Base-by-base conservation (phyloP, 2,888 invertebrate genomes). In the Megastigmus dorsalis region DNA sequence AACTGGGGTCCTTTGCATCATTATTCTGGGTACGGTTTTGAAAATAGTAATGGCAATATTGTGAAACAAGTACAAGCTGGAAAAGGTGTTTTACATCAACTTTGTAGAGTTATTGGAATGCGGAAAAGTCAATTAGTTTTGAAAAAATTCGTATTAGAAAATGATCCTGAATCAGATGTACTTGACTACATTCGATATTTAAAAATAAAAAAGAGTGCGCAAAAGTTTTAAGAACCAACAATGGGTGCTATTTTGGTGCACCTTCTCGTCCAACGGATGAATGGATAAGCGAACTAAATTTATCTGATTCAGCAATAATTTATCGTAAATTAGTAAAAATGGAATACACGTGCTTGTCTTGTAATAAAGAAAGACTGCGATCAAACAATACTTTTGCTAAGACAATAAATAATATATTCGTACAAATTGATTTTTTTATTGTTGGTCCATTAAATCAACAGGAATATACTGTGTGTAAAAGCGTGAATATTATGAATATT, bases 1-100 rank as follows among this genome's bases (percentile, higher is more conserved):
- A 71, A 79, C 50, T 80, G 78, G 77, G 79, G 79, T 15, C 79
- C 79, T 18, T 28, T 79, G 2, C 75, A 73, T 77, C 63, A 67
- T 2, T 77, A 78, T 33, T 76, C 66, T 65, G 72, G 75, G 2
- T 80, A 71, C 36, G 33, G 52, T 7, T 79, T 73, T 57, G 78
- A 80, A 60, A 59, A 75, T 75, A 65, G 60, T 10, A 48, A 62
- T 33, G 48, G 48, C 10, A 2, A 13, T 10, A 30, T 48, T 10
- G n/a, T 30, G 2, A 30, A 33, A 33, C n/a, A 45, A 20, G 36
- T 62, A 10, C 38, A 66, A 4, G 20, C 41, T 26, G 66, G 28
- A 2, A 38, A 41, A 3, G 66, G 52, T 15, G 54, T 62, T 7
- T 6, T 62, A 20, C 7, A 15, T 10, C 62, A 62, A 33, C 2